phyloP scores from a whole-genome alignment of 2,797 vertebrate genomes.

The Loriculus beryllinus region DNA sequence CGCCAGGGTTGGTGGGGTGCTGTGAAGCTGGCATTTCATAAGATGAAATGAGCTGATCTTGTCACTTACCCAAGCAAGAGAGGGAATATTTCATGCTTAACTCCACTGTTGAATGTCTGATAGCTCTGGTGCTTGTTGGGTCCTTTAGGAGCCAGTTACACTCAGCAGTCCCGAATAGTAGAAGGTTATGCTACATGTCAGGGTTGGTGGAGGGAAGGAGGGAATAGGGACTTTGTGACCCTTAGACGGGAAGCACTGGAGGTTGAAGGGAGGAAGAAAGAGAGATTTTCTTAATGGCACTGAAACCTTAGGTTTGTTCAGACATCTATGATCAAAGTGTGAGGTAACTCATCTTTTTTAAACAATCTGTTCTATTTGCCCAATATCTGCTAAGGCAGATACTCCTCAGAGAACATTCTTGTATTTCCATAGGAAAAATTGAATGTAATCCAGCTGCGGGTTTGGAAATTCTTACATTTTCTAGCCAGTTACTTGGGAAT shows the following conservation, averaged over 20 bases:
- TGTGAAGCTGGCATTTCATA: background rate
- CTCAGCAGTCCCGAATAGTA: background rate
- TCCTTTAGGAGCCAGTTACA: background rate
- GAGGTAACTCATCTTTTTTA: background rate
- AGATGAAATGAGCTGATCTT: background rate
- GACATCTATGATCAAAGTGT: background rate
- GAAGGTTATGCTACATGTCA: background rate
- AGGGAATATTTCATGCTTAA: background rate
- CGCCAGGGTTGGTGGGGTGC: accelerated
- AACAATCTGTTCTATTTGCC: background rate
- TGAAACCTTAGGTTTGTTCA: background rate
- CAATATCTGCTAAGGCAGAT: background rate
- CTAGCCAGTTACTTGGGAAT: background rate
- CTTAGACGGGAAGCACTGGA: background rate
- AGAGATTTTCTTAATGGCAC: background rate
- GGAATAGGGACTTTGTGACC: background rate
- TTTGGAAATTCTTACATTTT: background rate
- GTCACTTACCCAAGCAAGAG: background rate
- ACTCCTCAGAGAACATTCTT: background rate
- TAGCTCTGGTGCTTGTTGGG: background rate
- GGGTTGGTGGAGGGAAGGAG: background rate
- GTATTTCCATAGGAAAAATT: background rate
- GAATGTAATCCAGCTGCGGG: background rate
- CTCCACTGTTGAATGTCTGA: background rate
- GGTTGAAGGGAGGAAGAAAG: background rate